phyloP scores from a whole-genome alignment of 2,797 vertebrate genomes.

The Danionella dracula region DNA sequence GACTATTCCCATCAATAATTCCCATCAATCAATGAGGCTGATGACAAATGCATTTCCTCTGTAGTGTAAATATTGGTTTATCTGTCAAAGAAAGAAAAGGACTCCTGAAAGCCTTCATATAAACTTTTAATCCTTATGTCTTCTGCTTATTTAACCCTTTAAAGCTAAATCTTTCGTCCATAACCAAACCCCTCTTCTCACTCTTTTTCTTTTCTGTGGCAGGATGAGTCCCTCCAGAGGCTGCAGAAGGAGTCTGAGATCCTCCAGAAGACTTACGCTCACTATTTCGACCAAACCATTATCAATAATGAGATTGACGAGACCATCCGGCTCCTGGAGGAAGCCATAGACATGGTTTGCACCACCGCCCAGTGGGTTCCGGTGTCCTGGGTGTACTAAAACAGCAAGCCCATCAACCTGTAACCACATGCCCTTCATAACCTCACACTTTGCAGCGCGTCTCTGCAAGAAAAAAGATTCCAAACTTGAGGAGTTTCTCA shows the following conservation, averaged over 20 bases:
- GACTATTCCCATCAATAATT: too few relatives aligned
- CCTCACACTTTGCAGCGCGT: slow-evolving; percentile 41
- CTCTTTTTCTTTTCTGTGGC: slow-evolving; percentile 3
- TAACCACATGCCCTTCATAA: slow-evolving; percentile 12
- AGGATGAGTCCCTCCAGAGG: slow-evolving; percentile 97
- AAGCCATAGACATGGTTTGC: slow-evolving; percentile 94
- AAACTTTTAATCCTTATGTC: too few relatives aligned
- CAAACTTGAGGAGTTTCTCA: slow-evolving; percentile 14
- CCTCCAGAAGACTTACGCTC: slow-evolving; percentile 95
- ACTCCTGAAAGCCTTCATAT: too few relatives aligned
- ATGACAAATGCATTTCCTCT: too few relatives aligned
- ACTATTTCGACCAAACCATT: slow-evolving; percentile 98
- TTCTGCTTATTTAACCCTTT: too few relatives aligned
- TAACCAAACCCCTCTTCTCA: neutral
- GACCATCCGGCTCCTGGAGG: slow-evolving; percentile 96
- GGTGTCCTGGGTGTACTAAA: slow-evolving; percentile 97
- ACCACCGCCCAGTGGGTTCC: slow-evolving; percentile 95
- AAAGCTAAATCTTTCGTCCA: neutral
- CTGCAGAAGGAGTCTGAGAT: slow-evolving; percentile 98
- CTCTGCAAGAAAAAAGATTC: slow-evolving; percentile 44
- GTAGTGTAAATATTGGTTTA: too few relatives aligned
- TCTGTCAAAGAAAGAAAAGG: too few relatives aligned
- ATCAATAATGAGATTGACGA: slow-evolving; percentile 99
- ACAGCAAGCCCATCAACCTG: slow-evolving; percentile 58
- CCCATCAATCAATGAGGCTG: too few relatives aligned